Evolutionary conservation across 1,140 invertebrate genomes (phyloP).

Genomic region (Drosophila subobscura): DNA sequence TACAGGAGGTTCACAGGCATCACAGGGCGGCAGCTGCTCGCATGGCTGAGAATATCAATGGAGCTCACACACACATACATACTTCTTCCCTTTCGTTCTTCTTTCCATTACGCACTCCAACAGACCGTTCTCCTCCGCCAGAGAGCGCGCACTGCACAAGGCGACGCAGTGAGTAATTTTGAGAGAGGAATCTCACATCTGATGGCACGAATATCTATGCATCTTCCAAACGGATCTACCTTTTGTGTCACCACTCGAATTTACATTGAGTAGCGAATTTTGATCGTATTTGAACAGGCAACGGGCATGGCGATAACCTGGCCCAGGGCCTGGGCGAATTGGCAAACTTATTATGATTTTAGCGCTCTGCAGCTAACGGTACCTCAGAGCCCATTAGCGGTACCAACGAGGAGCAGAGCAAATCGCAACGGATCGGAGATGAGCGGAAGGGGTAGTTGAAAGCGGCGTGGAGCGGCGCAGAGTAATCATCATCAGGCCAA

Average conservation of each 20-base stretch:
- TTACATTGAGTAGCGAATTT: not conserved
- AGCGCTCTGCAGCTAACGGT: conserved; percentile 73
- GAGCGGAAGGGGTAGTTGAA: not conserved
- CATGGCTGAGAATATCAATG: too few relatives aligned
- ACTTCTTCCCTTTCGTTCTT: too few relatives aligned
- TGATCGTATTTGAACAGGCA: conserved; percentile 3
- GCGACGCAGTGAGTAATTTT: too few relatives aligned
- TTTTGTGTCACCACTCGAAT: not conserved
- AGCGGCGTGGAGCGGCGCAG: conserved; percentile 1
- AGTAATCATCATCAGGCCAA: conserved; percentile 73
- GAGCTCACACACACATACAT: too few relatives aligned
- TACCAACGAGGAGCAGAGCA: not conserved
- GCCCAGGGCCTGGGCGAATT: conserved; percentile 32
- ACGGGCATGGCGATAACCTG: not conserved
- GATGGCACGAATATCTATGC: too few relatives aligned
- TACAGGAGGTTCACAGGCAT: too few relatives aligned
- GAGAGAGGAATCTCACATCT: too few relatives aligned
- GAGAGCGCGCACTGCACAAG: too few relatives aligned
- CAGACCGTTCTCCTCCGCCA: too few relatives aligned
- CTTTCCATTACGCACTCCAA: too few relatives aligned
- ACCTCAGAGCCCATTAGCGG: conserved; percentile 53
- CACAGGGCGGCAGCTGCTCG: too few relatives aligned
- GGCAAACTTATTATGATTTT: conserved; percentile 60
- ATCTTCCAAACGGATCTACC: too few relatives aligned
- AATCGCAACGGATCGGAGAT: conserved; percentile 2